These are phyloP conservation scores for Cephus nigrinus DNA, from an alignment of 2,888 invertebrate species.

Conservation along the genomic window DNA sequence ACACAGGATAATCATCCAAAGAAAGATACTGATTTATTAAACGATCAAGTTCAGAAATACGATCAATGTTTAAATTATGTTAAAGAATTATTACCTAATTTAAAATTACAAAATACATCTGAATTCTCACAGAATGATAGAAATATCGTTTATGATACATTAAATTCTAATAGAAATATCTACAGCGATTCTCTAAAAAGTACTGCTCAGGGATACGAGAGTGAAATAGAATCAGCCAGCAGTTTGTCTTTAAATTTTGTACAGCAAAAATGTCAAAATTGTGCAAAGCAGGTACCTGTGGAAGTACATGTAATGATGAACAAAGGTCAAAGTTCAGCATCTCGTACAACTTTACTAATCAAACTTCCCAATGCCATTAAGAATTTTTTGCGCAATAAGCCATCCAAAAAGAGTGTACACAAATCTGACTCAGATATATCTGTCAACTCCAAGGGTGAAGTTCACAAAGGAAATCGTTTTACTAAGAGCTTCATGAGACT, in stretches of 20 bases:
- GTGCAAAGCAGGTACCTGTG: not conserved
- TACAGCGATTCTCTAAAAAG: not conserved
- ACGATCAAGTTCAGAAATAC: not conserved
- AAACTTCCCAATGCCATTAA: not conserved
- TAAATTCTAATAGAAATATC: not conserved
- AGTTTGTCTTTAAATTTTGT: not conserved
- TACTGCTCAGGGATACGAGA: not conserved
- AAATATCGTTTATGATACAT: not conserved
- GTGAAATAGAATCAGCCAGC: not conserved
- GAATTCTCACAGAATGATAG: not conserved
- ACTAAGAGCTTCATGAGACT: not conserved
- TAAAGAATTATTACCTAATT: not conserved
- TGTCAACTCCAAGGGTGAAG: not conserved
- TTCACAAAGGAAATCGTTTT: not conserved
- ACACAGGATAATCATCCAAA: not conserved
- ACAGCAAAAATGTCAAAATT: not conserved
- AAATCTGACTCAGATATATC: not conserved
- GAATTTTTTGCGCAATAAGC: not conserved
- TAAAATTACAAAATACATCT: not conserved
- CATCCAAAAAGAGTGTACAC: not conserved
- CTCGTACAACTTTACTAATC: not conserved
- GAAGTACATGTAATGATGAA: not conserved
- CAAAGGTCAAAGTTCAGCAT: not conserved
- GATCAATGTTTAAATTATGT: not conserved
- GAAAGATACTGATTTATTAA: not conserved